Conservation (phyloP, 1,140 invertebrate species). For the Thaumatotibia leucotreta region DNA sequence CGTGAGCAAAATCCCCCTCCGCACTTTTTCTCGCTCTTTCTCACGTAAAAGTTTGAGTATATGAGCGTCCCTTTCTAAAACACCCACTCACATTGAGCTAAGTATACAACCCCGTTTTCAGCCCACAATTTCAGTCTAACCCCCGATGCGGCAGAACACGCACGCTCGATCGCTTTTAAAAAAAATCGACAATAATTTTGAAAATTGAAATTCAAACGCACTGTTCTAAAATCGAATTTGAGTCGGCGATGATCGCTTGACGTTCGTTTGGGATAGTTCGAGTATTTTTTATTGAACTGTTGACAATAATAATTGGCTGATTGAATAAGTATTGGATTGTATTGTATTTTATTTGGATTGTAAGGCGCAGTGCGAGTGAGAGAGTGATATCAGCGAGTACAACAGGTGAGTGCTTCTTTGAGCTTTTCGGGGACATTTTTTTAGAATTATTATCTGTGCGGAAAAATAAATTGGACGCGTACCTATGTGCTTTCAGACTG, state of each 20-base stretch:
- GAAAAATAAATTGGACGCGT: too few species aligned
- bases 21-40: constrained; percentile 17
- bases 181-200: constrained; percentile 15
- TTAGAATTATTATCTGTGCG: too few species aligned
- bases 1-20: constrained; percentile 34
- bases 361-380: neutral
- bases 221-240: constrained; percentile 16
- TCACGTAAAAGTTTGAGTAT: neutral
- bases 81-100: constrained; percentile 42
- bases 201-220: neutral
- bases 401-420: constrained; percentile 13
- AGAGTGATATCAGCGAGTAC: neutral
- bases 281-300: neutral
- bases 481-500: too few species aligned
- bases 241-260: constrained; percentile 39
- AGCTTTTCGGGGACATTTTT: too few species aligned
- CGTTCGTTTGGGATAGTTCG: constrained; percentile 8
- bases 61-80: constrained; percentile 25
- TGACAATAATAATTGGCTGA: constrained; percentile 9
- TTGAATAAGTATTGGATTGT: neutral
- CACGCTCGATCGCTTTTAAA: constrained; percentile 18
- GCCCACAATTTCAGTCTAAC: constrained; percentile 45
- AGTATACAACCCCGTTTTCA: constrained; percentile 44
- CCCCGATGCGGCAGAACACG: constrained; percentile 24
- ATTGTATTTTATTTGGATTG: constrained; percentile 6